phyloP scores from a whole-genome alignment of 2,888 invertebrate genomes.

The Amitus sp. region DNA sequence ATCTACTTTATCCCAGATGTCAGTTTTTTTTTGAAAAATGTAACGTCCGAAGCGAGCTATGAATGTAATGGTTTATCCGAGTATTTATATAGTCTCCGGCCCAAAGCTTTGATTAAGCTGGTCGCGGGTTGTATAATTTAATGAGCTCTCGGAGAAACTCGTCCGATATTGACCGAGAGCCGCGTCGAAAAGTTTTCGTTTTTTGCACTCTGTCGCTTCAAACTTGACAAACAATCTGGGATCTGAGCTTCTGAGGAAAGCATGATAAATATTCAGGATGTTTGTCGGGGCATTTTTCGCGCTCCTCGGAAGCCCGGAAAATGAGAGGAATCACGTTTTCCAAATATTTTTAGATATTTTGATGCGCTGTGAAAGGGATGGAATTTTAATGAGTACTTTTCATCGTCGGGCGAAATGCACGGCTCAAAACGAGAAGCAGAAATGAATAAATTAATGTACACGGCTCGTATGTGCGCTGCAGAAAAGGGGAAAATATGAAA shows the following conservation, averaged over 20 bases:
- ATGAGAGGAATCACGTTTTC: neutral
- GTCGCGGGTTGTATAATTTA: neutral
- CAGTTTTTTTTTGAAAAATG: neutral
- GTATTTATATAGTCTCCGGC: neutral
- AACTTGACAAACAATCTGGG: constrained; percentile 3
- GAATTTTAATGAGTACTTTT: neutral
- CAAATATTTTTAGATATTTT: no score
- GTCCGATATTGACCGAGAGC: constrained; percentile 3
- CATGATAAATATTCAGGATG: constrained; percentile 3
- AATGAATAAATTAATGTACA: constrained; percentile 2
- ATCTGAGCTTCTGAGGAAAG: neutral
- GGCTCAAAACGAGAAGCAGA: neutral
- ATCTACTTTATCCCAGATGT: no score
- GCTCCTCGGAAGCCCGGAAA: neutral
- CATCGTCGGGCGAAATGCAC: no score
- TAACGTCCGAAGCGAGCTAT: neutral
- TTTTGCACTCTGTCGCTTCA: neutral
- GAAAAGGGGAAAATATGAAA: neutral
- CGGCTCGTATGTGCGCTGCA: neutral
- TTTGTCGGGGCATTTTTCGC: neutral
- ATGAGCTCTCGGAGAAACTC: constrained; percentile 3
- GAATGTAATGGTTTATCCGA: neutral
- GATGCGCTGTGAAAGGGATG: no score
- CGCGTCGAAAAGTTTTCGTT: neutral
- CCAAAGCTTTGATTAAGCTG: neutral